A percentile compares a stretch with the other conserved stretches of the same genome.
Evolutionary conservation across 2,888 invertebrate genomes (phyloP).

Genomic region (Eupithecia dodoneata): DNA sequence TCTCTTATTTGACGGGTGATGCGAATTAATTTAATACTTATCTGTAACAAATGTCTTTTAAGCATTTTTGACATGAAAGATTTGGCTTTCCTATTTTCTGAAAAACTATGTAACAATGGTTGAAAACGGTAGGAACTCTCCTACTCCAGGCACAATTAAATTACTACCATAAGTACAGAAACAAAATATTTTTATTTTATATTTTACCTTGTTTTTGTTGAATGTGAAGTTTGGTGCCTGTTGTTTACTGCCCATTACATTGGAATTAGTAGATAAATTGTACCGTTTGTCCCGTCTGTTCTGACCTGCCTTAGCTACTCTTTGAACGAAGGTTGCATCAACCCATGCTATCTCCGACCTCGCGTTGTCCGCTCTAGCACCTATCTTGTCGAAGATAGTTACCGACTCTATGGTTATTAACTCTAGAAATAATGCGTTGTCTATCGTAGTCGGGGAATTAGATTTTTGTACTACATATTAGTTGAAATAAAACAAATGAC

Average conservation of each 20-base stretch:
- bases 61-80: no score
- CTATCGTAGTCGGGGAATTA: background rate
- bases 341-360: conserved; percentile 36
- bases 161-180: no score
- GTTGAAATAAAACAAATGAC: background rate
- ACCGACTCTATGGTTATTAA: conserved; percentile 43
- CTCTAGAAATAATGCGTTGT: conserved; percentile 41
- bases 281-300: conserved; percentile 20
- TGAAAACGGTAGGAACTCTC: no score
- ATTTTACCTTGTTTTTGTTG: no score
- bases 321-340: conserved; percentile 39
- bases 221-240: no score
- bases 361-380: conserved; percentile 42
- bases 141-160: no score
- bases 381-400: conserved; percentile 45
- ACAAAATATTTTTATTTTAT: no score
- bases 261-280: background rate
- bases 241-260: no score
- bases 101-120: background rate
- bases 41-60: no score
- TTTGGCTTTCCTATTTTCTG: no score
- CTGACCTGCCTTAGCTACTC: conserved; percentile 16
- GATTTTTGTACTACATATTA: background rate
- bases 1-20: no score
- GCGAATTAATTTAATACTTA: no score